These are phyloP conservation scores for Gasterosteus aculeatus DNA, from an alignment of 2,113 vertebrate species.

Conservation along the genomic window DNA sequence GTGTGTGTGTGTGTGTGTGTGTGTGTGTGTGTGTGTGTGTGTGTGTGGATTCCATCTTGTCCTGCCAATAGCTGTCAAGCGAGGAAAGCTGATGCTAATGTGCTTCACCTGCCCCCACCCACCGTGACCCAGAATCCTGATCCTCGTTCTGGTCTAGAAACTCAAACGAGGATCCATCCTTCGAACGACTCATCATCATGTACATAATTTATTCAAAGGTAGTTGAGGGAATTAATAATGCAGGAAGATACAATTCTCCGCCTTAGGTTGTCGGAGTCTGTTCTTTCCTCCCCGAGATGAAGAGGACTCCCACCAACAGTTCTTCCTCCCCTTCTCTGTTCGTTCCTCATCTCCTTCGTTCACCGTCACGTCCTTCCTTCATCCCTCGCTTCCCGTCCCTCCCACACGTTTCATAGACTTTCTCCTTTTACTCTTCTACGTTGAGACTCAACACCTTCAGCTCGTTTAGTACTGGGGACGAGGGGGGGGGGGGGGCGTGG, in stretches of 20 bases:
- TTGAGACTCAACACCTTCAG: background rate
- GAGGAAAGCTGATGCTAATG: slow-evolving; percentile 20
- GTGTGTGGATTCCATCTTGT: slow-evolving; percentile 5
- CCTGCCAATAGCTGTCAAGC: slow-evolving; percentile 14
- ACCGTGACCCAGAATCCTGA: no score
- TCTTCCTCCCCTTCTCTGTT: slow-evolving; percentile 14
- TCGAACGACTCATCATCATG: slow-evolving; percentile 11
- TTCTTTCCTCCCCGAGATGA: slow-evolving; percentile 34
- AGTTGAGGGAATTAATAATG: slow-evolving; percentile 69
- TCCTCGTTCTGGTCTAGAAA: no score
- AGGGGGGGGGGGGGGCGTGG: background rate
- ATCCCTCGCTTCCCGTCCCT: background rate
- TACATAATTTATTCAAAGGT: slow-evolving; percentile 69
- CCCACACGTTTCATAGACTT: slow-evolving; percentile 9
- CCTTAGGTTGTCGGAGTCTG: slow-evolving; percentile 53
- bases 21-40: no score
- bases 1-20: no score
- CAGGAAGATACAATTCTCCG: slow-evolving; percentile 62
- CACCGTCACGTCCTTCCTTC: background rate
- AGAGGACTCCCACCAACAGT: slow-evolving; percentile 52
- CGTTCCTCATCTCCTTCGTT: no score
- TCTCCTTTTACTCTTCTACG: background rate
- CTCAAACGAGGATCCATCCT: no score
- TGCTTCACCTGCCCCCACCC: no score
- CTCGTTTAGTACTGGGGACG: slow-evolving; percentile 11